Conservation (phyloP, 2,888 invertebrate species). For the Lasioglossum oenotherae region DNA sequence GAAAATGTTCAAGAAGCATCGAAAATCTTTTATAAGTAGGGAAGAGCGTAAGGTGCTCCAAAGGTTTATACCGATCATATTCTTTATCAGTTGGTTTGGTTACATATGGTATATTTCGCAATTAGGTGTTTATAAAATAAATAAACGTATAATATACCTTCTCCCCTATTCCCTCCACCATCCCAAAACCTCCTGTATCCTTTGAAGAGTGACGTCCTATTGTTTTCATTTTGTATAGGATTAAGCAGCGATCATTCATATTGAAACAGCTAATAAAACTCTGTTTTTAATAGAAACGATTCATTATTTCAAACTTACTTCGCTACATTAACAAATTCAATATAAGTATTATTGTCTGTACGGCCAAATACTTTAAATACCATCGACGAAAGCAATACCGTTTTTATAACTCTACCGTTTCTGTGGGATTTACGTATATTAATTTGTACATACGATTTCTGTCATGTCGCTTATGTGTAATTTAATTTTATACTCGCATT, state of each 20-base stretch:
- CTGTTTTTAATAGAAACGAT: conserved; percentile 53
- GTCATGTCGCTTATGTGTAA: background rate
- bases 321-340: background rate
- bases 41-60: conserved; percentile 76
- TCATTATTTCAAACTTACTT: conserved; percentile 23
- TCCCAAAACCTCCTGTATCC: conserved; percentile 77
- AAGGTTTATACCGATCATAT: conserved; percentile 82
- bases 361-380: background rate
- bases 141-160: conserved; percentile 67
- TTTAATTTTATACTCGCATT: background rate
- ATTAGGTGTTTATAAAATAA: conserved; percentile 68
- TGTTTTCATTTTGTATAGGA: conserved; percentile 65
- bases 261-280: conserved; percentile 60
- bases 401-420: background rate
- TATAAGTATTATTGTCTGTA: background rate
- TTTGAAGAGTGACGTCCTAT: conserved; percentile 50
- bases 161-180: conserved; percentile 79
- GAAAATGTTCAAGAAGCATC: conserved; percentile 76
- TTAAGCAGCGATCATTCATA: conserved; percentile 57
- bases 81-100: conserved; percentile 82
- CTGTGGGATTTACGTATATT: background rate
- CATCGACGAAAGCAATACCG: background rate
- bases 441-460: background rate
- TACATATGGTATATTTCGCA: conserved; percentile 55
- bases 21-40: conserved; percentile 74